Evolutionary conservation across 2,797 vertebrate genomes (phyloP).

Genomic region (Danio choprae): DNA sequence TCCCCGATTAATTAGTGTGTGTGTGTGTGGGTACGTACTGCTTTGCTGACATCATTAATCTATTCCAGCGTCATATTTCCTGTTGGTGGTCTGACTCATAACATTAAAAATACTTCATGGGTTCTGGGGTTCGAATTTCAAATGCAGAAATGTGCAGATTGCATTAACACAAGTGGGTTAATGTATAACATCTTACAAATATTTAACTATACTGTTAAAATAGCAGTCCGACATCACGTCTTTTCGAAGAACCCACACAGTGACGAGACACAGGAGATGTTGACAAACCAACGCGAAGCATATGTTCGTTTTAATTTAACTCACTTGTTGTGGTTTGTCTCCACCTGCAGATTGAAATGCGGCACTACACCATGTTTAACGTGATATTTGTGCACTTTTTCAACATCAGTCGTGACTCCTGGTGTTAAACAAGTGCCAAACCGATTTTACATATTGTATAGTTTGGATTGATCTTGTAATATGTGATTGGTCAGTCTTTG

Average conservation of each 20-base stretch:
- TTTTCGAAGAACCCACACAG: background rate
- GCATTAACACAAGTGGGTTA: background rate
- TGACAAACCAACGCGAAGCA: background rate
- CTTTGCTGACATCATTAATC: slow-evolving; percentile 60
- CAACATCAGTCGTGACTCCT: too few species aligned
- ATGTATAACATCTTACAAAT: background rate
- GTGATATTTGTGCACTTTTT: too few species aligned
- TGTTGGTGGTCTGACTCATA: slow-evolving; percentile 57
- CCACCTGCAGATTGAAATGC: slow-evolving; percentile 65
- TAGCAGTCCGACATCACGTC: background rate
- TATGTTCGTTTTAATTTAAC: background rate
- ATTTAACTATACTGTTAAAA: background rate
- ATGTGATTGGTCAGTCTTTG: too few species aligned
- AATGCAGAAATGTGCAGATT: background rate
- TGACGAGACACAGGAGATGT: background rate
- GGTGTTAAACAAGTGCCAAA: too few species aligned
- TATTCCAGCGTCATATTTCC: slow-evolving; percentile 62
- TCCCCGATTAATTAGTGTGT: background rate
- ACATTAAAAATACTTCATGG: slow-evolving; percentile 41
- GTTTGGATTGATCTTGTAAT: too few species aligned
- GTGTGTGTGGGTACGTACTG: slow-evolving; percentile 18
- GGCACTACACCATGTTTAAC: background rate
- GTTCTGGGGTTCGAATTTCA: slow-evolving; percentile 20
- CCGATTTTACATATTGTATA: too few species aligned
- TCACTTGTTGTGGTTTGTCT: slow-evolving; percentile 12